Evolutionary conservation across 2,113 vertebrate genomes (phyloP).

Genomic region (Ptilorrhoa leucosticta): DNA sequence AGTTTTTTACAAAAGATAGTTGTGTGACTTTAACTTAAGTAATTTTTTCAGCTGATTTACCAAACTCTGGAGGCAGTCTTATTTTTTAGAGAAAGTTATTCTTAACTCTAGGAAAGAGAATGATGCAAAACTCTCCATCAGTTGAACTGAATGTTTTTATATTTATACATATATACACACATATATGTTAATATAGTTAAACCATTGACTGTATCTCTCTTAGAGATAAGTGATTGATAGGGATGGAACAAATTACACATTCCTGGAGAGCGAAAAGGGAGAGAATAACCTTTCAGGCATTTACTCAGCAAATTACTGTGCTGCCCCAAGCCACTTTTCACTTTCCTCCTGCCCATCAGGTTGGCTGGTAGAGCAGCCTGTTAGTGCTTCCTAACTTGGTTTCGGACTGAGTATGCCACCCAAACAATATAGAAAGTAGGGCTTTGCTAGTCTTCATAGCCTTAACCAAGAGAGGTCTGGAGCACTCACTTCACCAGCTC

Average conservation of each 20-base stretch:
- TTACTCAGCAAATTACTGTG: background rate
- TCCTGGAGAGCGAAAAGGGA: background rate
- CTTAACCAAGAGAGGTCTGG: background rate
- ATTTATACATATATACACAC: background rate
- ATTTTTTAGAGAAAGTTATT: background rate
- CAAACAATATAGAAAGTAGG: background rate
- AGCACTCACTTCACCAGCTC: background rate
- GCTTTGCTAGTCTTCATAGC: background rate
- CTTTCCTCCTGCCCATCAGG: background rate
- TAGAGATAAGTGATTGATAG: background rate
- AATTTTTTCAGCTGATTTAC: background rate
- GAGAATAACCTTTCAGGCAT: rapidly evolving
- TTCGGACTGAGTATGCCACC: background rate
- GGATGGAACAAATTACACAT: background rate
- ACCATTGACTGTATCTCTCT: background rate
- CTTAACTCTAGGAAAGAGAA: background rate
- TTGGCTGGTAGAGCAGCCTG: background rate
- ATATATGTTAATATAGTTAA: background rate
- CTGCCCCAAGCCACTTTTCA: background rate
- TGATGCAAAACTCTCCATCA: background rate
- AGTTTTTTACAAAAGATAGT: background rate
- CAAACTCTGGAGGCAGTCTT: background rate
- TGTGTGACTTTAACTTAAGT: background rate
- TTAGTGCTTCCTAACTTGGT: background rate
- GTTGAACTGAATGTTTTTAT: background rate